A percentile compares a stretch with the other conserved stretches of the same genome.
Evolutionary conservation across 2,113 vertebrate genomes (phyloP).

Genomic region (Eidolon helvum): DNA sequence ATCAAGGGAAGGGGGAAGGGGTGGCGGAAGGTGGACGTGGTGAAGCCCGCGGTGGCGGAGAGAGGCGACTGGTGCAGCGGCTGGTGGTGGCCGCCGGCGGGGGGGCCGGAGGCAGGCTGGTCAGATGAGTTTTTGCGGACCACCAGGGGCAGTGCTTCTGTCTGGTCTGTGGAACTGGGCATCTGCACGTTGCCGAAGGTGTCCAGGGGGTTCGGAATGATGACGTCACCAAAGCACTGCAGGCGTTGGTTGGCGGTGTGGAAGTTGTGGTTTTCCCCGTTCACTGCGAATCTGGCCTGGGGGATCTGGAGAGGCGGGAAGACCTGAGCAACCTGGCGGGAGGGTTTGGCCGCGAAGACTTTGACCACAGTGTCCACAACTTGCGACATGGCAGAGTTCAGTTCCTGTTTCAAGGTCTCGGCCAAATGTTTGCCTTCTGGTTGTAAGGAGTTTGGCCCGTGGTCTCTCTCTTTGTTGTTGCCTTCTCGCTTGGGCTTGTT

Average conservation of each 20-base stretch:
- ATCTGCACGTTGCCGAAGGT: conserved; percentile 92
- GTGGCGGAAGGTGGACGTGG: conserved; percentile 96
- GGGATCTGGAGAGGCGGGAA: conserved; percentile 94
- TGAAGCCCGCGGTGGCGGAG: conserved; percentile 92
- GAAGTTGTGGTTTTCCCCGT: conserved; percentile 94
- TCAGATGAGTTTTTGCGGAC: conserved; percentile 96
- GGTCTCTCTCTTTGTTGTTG: conserved; percentile 86
- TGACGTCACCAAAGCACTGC: conserved; percentile 97
- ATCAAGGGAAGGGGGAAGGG: conserved; percentile 97
- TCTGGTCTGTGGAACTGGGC: conserved; percentile 93
- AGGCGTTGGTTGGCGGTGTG: conserved; percentile 95
- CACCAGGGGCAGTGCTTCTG: conserved; percentile 96
- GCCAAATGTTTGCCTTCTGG: conserved; percentile 95
- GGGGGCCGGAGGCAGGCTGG: conserved; percentile 87
- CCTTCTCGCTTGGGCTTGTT: conserved; percentile 90
- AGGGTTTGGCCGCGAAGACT: conserved; percentile 94
- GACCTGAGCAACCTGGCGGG: conserved; percentile 91
- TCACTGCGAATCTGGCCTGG: conserved; percentile 90
- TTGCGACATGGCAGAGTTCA: conserved; percentile 97
- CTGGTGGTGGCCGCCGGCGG: conserved; percentile 90
- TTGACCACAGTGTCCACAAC: conserved; percentile 99
- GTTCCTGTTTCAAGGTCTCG: conserved; percentile 97
- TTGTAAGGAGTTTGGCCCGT: conserved; percentile 88
- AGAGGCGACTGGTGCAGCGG: conserved; percentile 95
- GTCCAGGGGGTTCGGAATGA: conserved; percentile 95